A percentile compares a stretch with the other conserved stretches of the same genome.
phyloP scores from a whole-genome alignment of 2,113 vertebrate genomes.

The Pseudorectes ferrugineus region DNA sequence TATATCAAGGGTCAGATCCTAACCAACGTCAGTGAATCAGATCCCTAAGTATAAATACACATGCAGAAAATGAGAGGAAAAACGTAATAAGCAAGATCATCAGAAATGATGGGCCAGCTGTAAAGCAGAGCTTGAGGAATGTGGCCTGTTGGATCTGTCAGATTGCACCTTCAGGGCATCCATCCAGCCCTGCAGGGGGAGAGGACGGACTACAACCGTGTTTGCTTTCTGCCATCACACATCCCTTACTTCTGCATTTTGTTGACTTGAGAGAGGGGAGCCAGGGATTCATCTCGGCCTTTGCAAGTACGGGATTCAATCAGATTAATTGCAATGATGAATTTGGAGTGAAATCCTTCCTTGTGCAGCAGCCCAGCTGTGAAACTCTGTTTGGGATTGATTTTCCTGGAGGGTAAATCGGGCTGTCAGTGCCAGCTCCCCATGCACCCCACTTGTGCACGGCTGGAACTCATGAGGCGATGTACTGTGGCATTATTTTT shows the following conservation, averaged over 20 bases:
- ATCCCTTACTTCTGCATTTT: not conserved
- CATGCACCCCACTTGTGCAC: fast-evolving
- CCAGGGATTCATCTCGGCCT: fast-evolving
- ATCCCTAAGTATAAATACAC: not conserved
- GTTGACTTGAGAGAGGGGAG: not conserved
- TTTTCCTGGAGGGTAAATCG: not conserved
- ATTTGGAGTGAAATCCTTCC: not conserved
- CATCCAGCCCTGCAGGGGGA: not conserved
- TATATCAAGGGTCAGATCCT: not conserved
- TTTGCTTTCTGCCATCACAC: not conserved
- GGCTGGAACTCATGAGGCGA: fast-evolving
- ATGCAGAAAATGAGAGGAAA: not conserved
- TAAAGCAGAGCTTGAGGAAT: not conserved
- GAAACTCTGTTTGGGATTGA: not conserved
- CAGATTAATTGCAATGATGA: not conserved
- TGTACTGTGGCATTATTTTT: not conserved
- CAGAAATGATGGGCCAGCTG: not conserved
- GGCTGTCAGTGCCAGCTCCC: not conserved
- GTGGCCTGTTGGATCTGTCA: not conserved
- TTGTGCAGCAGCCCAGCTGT: not conserved
- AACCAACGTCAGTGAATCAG: not conserved
- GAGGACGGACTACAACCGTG: not conserved
- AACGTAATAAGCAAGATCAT: not conserved
- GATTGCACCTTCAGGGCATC: not conserved
- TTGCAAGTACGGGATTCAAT: not conserved